phyloP scores from a whole-genome alignment of 2,888 invertebrate genomes.

The Drosophila putrida region DNA sequence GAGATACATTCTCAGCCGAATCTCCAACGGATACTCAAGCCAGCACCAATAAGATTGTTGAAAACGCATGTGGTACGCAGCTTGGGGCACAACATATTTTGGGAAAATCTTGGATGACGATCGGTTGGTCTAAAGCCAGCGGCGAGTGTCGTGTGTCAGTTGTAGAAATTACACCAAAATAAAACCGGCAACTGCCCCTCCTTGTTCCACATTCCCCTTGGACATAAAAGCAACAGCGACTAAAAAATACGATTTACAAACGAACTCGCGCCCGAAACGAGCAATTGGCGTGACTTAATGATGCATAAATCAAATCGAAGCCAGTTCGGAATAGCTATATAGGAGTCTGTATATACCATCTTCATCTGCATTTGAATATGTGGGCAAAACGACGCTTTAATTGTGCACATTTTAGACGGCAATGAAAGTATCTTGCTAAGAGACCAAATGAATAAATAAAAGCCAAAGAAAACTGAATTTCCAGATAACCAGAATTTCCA shows the following conservation, averaged over 20 bases:
- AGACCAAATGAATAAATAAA: constrained; percentile 28
- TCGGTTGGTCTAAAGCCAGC: constrained; percentile 75
- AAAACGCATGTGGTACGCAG: constrained; percentile 42
- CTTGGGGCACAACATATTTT: constrained; percentile 32
- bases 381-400: constrained; percentile 49
- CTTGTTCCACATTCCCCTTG: neutral
- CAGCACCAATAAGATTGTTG: constrained; percentile 33
- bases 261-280: constrained; percentile 62
- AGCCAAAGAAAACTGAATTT: constrained; percentile 58
- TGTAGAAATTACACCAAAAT: constrained; percentile 56
- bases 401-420: constrained; percentile 55
- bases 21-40: constrained; percentile 25
- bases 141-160: constrained; percentile 63
- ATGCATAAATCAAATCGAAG: constrained; percentile 72
- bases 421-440: constrained; percentile 69
- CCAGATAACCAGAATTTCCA: constrained; percentile 81
- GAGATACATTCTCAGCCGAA: constrained; percentile 36
- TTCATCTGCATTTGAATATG: constrained; percentile 23
- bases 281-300: constrained; percentile 82
- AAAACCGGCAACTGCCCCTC: constrained; percentile 27
- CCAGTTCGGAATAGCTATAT: constrained; percentile 5
- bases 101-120: constrained; percentile 46
- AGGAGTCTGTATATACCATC: constrained; percentile 6
- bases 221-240: constrained; percentile 17
- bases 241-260: constrained; percentile 30